Evolutionary conservation across 2,113 vertebrate genomes (phyloP).

Genomic region (Manacus vitellinus): DNA sequence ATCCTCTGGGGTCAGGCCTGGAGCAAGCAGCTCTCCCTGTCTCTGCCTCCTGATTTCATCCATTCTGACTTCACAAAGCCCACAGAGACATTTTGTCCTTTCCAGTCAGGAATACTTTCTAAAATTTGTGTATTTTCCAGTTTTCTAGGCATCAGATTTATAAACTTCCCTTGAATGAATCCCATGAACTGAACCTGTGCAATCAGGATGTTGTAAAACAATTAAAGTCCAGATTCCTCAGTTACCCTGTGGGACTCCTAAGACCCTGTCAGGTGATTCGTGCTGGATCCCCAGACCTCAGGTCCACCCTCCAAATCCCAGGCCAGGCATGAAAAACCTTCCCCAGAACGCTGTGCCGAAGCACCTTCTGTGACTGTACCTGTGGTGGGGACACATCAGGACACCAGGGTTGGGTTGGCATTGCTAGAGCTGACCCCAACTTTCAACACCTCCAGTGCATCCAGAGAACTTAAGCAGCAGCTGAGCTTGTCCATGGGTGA

Average conservation of each 20-base stretch:
- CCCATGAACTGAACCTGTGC: fast-evolving
- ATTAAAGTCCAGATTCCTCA: fast-evolving
- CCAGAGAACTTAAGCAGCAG: background rate
- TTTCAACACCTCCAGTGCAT: background rate
- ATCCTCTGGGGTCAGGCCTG: background rate
- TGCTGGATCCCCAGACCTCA: background rate
- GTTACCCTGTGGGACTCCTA: fast-evolving
- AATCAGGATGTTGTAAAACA: fast-evolving
- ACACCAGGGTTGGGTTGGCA: fast-evolving
- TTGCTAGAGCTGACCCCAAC: background rate
- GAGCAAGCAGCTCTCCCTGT: fast-evolving
- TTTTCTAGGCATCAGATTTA: background rate
- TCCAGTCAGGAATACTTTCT: background rate
- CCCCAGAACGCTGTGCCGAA: fast-evolving
- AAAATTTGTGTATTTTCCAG: fast-evolving
- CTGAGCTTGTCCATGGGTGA: fast-evolving
- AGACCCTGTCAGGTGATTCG: background rate
- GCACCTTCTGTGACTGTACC: background rate
- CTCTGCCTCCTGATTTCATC: background rate
- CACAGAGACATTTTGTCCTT: fast-evolving
- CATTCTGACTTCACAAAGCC: background rate
- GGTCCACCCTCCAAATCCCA: background rate
- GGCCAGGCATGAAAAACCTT: fast-evolving
- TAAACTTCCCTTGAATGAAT: background rate
- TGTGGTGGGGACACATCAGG: fast-evolving